A percentile compares a stretch with the other conserved stretches of the same genome.
Conservation (phyloP, 2,113 vertebrate genomes). For the Enhydra lutris region DNA sequence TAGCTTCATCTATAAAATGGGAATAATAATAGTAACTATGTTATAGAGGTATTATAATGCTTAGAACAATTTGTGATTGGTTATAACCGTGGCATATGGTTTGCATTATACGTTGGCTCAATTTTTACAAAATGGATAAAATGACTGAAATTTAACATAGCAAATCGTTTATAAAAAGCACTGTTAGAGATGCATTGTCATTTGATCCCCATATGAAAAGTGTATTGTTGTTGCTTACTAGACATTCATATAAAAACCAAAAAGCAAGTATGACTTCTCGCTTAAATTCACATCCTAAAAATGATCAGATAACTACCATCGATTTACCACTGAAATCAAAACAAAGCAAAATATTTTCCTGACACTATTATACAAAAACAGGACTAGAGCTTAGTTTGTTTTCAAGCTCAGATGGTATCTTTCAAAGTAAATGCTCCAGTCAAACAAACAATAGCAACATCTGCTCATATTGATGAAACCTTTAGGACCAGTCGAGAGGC, state of each 20-base stretch:
- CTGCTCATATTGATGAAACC: conserved; percentile 61
- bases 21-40: not conserved
- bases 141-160: not conserved
- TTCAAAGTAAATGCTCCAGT: conserved; percentile 46
- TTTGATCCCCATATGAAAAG: not conserved
- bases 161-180: not conserved
- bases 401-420: conserved; percentile 29
- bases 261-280: not conserved
- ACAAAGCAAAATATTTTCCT: conserved; percentile 26
- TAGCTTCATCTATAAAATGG: not conserved
- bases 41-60: not conserved
- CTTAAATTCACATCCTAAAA: conserved; percentile 10
- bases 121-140: not conserved
- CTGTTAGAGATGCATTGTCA: not conserved
- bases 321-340: not conserved
- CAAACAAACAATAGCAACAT: conserved; percentile 66
- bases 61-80: not conserved
- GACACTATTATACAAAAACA: not conserved
- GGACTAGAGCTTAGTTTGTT: not conserved
- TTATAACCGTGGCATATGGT: not conserved
- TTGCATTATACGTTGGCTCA: not conserved
- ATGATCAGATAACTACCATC: not conserved
- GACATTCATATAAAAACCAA: not conserved
- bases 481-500: conserved; percentile 6
- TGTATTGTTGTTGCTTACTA: not conserved